Percentiles rank a stretch among this genome's conserved stretches.
Conservation (phyloP, 2,113 vertebrate genomes). For the Polyodon spathula region DNA sequence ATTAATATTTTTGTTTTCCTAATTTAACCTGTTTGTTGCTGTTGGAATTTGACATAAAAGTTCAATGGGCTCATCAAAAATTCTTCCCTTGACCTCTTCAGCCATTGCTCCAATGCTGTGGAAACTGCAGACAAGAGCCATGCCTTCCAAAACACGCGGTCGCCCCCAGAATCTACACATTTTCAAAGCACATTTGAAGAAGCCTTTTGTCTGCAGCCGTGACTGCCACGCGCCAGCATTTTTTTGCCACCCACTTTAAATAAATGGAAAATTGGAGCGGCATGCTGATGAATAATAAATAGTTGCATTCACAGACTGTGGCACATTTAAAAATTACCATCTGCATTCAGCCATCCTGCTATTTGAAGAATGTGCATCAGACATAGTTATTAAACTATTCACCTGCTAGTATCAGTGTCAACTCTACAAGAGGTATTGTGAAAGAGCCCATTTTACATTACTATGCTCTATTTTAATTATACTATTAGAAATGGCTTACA, state of each 20-base stretch:
- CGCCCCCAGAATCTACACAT: constrained; percentile 41
- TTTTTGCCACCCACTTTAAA: constrained; percentile 49
- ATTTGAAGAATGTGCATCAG: constrained; percentile 10
- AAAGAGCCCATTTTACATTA: not conserved
- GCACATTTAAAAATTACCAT: constrained; percentile 1
- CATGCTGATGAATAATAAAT: too few species aligned
- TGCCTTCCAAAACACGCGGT: constrained; percentile 34
- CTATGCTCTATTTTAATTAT: not conserved
- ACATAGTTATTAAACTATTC: not conserved
- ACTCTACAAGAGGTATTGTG: not conserved
- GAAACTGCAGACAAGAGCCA: constrained; percentile 32
- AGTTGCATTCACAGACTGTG: not conserved
- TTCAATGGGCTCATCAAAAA: constrained; percentile 25
- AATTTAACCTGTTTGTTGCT: constrained; percentile 7
- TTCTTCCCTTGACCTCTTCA: constrained; percentile 36
- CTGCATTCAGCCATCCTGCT: constrained; percentile 3
- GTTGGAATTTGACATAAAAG: constrained; percentile 31
- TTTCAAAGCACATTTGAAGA: constrained; percentile 36
- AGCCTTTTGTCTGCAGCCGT: constrained; percentile 31
- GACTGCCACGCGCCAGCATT: constrained; percentile 44
- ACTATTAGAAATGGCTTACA: not conserved
- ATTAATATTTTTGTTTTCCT: too few species aligned
- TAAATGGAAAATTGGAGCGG: constrained; percentile 31
- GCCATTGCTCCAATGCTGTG: constrained; percentile 22
- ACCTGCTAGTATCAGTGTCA: not conserved